phyloP scores from a whole-genome alignment of 1,140 invertebrate genomes.

The Oryctes rhinoceros region DNA sequence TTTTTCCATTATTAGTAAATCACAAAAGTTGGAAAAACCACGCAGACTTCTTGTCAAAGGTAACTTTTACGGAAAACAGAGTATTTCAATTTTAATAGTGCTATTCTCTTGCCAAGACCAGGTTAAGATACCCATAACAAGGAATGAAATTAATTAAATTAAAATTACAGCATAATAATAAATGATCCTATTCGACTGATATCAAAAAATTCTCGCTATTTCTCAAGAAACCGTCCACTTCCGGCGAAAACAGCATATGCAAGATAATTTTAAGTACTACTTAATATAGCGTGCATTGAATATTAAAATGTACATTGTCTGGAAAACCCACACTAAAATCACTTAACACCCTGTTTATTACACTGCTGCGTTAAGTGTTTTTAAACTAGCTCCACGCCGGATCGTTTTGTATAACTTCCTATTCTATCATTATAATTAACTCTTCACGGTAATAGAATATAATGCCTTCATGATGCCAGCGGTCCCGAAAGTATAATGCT shows the following conservation, averaged over 20 bases:
- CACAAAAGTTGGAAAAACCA: no score
- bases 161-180: no score
- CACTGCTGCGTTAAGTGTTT: slow-evolving; percentile 25
- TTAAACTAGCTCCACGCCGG: slow-evolving; percentile 35
- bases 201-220: no score
- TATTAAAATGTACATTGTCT: background rate
- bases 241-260: background rate
- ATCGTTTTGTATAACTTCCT: slow-evolving; percentile 30
- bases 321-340: slow-evolving; percentile 27
- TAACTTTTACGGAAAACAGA: no score
- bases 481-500: slow-evolving; percentile 32
- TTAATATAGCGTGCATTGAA: slow-evolving; percentile 15
- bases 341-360: slow-evolving; percentile 38
- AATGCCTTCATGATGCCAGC: slow-evolving; percentile 38
- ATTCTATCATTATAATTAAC: slow-evolving; percentile 41
- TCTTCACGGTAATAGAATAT: slow-evolving; percentile 40
- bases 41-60: no score
- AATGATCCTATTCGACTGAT: no score
- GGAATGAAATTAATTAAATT: no score
- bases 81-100: no score
- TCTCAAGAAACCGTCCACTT: background rate
- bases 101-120: no score
- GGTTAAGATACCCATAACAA: no score
- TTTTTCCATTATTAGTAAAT: no score
- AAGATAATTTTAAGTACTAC: background rate